Evolutionary conservation across 2,113 vertebrate genomes (phyloP), one percentile per base, ranked within the genome.

Genomic region (Macquaria ambigua): DNA sequence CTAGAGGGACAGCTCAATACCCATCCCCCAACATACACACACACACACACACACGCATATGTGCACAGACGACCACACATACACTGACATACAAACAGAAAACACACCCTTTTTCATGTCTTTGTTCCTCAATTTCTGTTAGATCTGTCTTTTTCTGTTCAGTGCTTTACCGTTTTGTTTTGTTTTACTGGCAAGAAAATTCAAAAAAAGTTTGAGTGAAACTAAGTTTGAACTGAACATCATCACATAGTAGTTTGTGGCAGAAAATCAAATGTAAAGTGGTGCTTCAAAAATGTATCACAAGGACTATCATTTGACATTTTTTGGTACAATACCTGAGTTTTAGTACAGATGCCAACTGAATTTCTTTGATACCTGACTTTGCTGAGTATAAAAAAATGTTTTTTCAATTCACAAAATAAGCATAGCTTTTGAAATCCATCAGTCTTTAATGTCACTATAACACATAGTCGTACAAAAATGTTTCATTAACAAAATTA

Each of bases 1-100:
- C 96, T 95, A 85, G 92, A 93, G 94, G 93, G 95, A 93, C 83
- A 89, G 82, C 89, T 95, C 91, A 92, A 89, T 94, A 82, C 84
- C 64, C 86, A 81, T 70, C 87, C 83, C 74, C 82, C 71, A 71
- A 68, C 79, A 75, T 48, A 68, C 53, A 39, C 4, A 34, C 70
- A 79, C 75, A 72, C 52, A 61, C 28, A 31, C 28, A 31, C 28
- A 31, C 28, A 31, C 28, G 10, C 64, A 64, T n/a, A 59, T 46
- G 31, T 58, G 52, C 69, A 37, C 28, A 75, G 23, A 79, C 70
- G 59, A 67, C 15, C 61, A 74, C 71, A 79, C 43, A 28, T n/a
- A 59, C 46, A 68, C 82, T 3, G 12, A 81, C 77, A 18, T 28
- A 81, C 25, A 50, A 50, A 50, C 58, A 56, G n/a, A 55, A 46